Conservation (phyloP, 2,797 vertebrate species). For the Platyrinchus mystaceus region DNA sequence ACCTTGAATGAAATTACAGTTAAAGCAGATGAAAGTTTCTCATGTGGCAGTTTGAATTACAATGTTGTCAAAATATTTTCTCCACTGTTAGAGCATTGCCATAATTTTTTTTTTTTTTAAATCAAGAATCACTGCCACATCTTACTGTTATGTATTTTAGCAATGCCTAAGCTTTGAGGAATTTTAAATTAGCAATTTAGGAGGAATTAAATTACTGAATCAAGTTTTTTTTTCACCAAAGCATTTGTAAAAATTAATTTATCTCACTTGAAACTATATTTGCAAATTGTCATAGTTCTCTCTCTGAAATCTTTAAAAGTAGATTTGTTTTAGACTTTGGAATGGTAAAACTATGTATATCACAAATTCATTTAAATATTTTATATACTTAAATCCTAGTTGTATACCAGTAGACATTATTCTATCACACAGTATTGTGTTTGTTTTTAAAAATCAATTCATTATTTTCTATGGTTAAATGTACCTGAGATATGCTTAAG, state of each 20-base stretch:
- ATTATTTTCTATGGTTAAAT: neutral
- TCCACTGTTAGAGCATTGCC: neutral
- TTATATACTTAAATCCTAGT: neutral
- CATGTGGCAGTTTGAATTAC: neutral
- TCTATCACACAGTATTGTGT: neutral
- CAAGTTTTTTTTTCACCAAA: neutral
- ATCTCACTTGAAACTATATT: neutral
- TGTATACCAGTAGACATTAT: neutral
- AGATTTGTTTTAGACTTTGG: neutral
- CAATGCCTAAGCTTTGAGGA: neutral
- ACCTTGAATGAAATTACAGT: neutral
- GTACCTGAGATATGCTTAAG: neutral
- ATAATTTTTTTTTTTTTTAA: neutral
- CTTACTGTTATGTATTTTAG: neutral
- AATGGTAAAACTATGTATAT: neutral
- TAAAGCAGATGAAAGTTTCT: neutral
- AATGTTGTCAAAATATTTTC: neutral
- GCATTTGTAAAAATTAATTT: neutral
- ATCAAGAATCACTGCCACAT: neutral
- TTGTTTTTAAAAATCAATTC: neutral
- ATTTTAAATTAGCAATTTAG: neutral
- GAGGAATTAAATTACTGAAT: neutral
- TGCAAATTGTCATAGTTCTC: neutral
- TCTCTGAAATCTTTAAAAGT: neutral
- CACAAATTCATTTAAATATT: neutral